Base-by-base conservation (phyloP, 2,113 vertebrate genomes). In the Myotis davidii region DNA sequence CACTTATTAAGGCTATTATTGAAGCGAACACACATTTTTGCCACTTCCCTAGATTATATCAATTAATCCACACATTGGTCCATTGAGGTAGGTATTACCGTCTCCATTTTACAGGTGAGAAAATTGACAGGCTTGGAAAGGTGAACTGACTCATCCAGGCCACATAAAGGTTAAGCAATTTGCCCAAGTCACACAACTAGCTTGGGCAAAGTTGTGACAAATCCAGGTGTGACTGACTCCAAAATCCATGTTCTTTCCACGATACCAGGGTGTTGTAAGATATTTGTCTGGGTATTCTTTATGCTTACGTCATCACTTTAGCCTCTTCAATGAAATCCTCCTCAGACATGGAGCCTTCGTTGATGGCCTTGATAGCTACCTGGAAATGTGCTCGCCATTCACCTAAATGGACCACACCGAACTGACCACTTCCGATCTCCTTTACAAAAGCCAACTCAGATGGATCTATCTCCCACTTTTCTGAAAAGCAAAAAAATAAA, bases 321-420 rank as follows among this genome's bases (percentile, higher is more conserved):
- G 99, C 99, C 90, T 99, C 99, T 91, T 99, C 98, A 0, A 99
- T 98, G 96, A 99, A 99, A 84, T 99, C 98, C 16, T 99, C 99
- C 97, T 99, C 98, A n/a, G 98, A 98, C 99, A 98, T 98, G 70
- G 98, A 97, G 72, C 98, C 98, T 97, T 98, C 98, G 0, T 39
- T 98, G 92, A 98, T 98, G 81, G 98, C 97, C 97, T 99, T 99
- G 96, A 99, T 98, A n/a, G 98, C 98, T 18, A 99, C 98, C 78
- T 94, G 97, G 87, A 97, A 12, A 5, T 91, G 96, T 1, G 97
- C 93, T 94, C 97, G 97, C 98, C 98, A 98, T 90, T 98, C 92
- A 25, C 98, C 98, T 0, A 99, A 96, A 34, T 98, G 96, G 94
- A 98, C 98, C 0, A 99, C 96, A 42, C 98, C 98, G 95, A 98